Percentiles rank a stretch among this genome's conserved stretches.
These are phyloP conservation scores for Peromyscus eremicus DNA, from an alignment of 2,797 vertebrate species.

Conservation along the genomic window DNA sequence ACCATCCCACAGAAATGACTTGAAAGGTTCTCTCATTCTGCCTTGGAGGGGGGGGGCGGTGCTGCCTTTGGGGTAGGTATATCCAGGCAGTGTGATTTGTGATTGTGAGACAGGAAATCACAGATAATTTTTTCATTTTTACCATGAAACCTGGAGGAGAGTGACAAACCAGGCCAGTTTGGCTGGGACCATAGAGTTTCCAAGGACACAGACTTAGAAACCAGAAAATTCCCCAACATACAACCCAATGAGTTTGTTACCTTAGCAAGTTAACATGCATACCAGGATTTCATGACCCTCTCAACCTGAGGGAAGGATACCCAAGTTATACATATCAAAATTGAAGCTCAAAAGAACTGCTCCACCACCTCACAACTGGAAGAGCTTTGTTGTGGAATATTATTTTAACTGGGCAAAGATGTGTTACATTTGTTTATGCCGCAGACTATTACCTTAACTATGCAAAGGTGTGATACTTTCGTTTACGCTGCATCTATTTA, in stretches of 20 bases:
- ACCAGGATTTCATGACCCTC: neutral
- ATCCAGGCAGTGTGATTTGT: fast-evolving
- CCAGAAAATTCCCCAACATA: neutral
- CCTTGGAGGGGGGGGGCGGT: neutral
- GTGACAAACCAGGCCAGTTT: neutral
- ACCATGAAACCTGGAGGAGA: neutral
- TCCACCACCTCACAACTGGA: neutral
- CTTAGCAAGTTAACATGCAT: neutral
- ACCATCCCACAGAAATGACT: neutral
- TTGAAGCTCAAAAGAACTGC: neutral
- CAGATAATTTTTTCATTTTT: no score
- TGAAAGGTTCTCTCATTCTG: fast-evolving
- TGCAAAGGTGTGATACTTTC: no score
- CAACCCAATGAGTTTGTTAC: fast-evolving
- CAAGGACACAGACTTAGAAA: neutral
- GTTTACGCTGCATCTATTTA: no score
- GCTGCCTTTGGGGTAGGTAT: neutral
- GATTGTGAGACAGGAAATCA: no score
- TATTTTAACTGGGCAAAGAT: neutral
- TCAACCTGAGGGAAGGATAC: neutral
- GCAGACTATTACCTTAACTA: no score
- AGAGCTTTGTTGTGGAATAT: neutral
- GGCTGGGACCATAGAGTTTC: neutral
- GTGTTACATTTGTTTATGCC: neutral
- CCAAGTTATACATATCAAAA: neutral